Base-by-base conservation (phyloP, 1,140 invertebrate species). In the Carposina sasakii region DNA sequence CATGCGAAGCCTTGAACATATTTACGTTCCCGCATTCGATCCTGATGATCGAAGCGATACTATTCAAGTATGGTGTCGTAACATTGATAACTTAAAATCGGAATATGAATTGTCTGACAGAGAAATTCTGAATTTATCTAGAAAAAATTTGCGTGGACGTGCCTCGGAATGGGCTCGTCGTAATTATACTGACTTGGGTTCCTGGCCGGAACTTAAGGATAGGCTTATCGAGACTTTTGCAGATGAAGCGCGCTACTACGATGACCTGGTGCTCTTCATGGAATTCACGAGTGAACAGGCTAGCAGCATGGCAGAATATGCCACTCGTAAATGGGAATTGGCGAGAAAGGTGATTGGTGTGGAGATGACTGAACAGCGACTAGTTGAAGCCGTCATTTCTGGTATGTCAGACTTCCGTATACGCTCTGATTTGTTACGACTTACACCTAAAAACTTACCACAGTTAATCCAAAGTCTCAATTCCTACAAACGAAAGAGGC, bases 1-100 rank as follows among this genome's bases (percentile, higher is more conserved):
- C 4, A 13, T 33, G 4, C 5, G 8, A 33, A 33, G 15, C 15
- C 31, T 33, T n/a, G 31, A 33, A 8, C 13, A 33, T 13, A 33
- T 33, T 3, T 33, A 33, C 15, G 31, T 33, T 13, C 31, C 31
- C 15, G 9, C 31, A 33, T 33, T 33, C 15, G 31, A 33, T 15
- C 31, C 31, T 15, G 31, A 33, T 33, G 31, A 33, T 33, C 31
- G 31, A 8, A 15, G 9, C 5, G 31, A 33, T 13, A 33, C 31
- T 13, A 33, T 33, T 33, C 13, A 33, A 33, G 31, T 33, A n/a
- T 33, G 31, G 31, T 33, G 31, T 33, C 31, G 31, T 33, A 33
- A 33, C 15, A 4, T 33, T n/a, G 31, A 33, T 8, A 13, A 33
- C 8, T 15, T 33, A 15, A 33, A 33, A 13, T 10, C 31, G 9